Evolutionary conservation across 2,797 vertebrate species (phyloP).

Genomic region (Pseudomugil tenellus): DNA sequence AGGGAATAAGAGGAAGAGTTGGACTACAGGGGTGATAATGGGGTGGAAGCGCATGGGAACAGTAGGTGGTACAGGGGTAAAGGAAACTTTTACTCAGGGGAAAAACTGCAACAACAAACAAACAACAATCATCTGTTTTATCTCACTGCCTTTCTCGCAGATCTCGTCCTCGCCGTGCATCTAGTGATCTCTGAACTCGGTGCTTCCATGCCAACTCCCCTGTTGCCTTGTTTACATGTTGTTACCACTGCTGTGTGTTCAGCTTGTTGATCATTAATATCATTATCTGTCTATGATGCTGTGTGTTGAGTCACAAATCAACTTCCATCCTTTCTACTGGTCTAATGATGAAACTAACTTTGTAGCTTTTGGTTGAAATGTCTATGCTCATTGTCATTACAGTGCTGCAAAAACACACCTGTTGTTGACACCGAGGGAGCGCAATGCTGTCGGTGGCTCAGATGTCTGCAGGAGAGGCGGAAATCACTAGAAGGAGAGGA

Average conservation of each 20-base stretch:
- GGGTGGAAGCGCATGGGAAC: slow-evolving; percentile 48
- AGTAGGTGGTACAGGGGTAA: slow-evolving; percentile 62
- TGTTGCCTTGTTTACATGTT: slow-evolving; percentile 80
- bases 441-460: slow-evolving; percentile 3
- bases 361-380: slow-evolving; percentile 39
- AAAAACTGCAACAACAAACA: slow-evolving; percentile 74
- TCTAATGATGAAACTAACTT: slow-evolving; percentile 72
- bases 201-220: slow-evolving; percentile 73
- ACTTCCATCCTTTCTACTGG: slow-evolving; percentile 46
- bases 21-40: slow-evolving; percentile 55
- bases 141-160: slow-evolving; percentile 59
- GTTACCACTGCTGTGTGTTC: slow-evolving; percentile 36
- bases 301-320: slow-evolving; percentile 68
- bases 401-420: slow-evolving; percentile 57
- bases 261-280: slow-evolving; percentile 74
- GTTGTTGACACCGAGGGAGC: slow-evolving; percentile 15
- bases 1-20: slow-evolving; percentile 33
- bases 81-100: slow-evolving; percentile 73
- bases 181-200: slow-evolving; percentile 78
- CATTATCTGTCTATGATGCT: slow-evolving; percentile 70
- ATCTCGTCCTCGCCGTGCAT: slow-evolving; percentile 60
- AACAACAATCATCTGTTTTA: slow-evolving; percentile 79
- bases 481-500: slow-evolving; percentile 12
- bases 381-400: slow-evolving; percentile 55
- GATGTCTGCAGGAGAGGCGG: slow-evolving; percentile 9